Base-by-base conservation (phyloP, 2,797 vertebrate genomes). In the Chiroxiphia lanceolata region DNA sequence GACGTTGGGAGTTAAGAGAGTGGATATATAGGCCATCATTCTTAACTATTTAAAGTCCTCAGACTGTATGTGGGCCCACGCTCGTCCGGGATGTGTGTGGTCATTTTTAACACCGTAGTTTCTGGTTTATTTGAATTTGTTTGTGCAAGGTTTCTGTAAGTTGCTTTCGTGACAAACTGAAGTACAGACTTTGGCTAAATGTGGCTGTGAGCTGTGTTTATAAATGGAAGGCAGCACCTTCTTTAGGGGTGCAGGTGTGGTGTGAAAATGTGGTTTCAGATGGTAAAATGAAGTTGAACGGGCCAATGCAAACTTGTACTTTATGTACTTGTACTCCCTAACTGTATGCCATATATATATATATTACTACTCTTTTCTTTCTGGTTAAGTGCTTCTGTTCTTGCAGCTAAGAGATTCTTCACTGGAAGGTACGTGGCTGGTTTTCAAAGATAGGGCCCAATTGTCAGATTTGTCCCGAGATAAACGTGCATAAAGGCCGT, bases 1-100 rank as follows among this genome's bases (percentile, higher is more conserved):
- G 96, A 96, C 57, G 11, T 94, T 92, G 81, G 94, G 97, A 98
- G 96, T 97, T 97, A 96, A 94, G 96, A 94, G 95, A 97, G 92
- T 97, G 95, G 90, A 95, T 97, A 89, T 85, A 91, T 91, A 94
- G 95, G 94, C 96, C 95, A 83, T 97, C 95, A 89, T 93, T 97
- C 96, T 98, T 96, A 94, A 97, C 96, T 96, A 3, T 96, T 97
- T 96, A 45, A 96, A 95, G 79, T 51, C 96, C 94, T 96, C 87
- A 50, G 71, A 61, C 64, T 3, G 1, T 76, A 5, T 15, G 0
- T 15, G 67, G 70, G 90, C 77, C 85, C 74, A 18, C 7, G 9
- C 80, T 63, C 2, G 10, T 31, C 81, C 1, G 1, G 57, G 80
- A 7, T 8, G 10, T 4, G 70, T 3, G 33, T 31, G 47, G 67